Conservation (phyloP, 2,888 invertebrate genomes). For the Metalampra italica region DNA sequence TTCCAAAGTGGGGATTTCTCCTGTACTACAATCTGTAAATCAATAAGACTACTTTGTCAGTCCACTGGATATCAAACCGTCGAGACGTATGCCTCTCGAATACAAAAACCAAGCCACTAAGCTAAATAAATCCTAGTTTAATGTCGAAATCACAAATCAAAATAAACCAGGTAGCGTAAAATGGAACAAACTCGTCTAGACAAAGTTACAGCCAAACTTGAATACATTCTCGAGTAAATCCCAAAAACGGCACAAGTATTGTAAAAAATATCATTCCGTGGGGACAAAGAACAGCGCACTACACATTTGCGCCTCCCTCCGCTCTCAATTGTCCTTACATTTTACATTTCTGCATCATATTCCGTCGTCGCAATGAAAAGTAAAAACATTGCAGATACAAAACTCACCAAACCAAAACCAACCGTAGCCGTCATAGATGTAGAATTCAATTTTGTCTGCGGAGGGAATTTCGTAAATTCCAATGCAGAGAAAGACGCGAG, state of each 20-base stretch:
- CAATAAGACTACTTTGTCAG: too few relatives aligned
- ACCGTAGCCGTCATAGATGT: conserved; percentile 16
- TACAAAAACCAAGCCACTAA: too few relatives aligned
- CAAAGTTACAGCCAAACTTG: conserved; percentile 5
- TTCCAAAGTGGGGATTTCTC: too few relatives aligned
- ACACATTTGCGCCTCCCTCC: conserved; percentile 53
- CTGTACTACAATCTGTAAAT: too few relatives aligned
- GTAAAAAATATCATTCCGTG: conserved; percentile 2
- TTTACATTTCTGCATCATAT: conserved; percentile 76
- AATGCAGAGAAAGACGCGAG: conserved; percentile 66
- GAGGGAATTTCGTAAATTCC: conserved; percentile 48
- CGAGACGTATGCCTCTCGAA: too few relatives aligned
- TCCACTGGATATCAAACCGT: too few relatives aligned
- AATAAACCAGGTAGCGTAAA: too few relatives aligned
- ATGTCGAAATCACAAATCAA: too few relatives aligned
- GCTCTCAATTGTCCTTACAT: conserved; percentile 72
- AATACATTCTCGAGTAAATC: conserved; percentile 12
- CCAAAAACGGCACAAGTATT: conserved; percentile 12
- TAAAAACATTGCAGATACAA: conserved; percentile 63
- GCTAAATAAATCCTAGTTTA: too few relatives aligned
- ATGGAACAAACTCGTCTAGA: conserved; percentile 2
- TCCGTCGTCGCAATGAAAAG: conserved; percentile 69
- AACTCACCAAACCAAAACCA: conserved; percentile 9
- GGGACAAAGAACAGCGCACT: conserved; percentile 5
- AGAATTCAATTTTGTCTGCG: conserved; percentile 24